Base-by-base conservation (phyloP, 2,888 invertebrate species). In the Eupithecia tripunctaria region DNA sequence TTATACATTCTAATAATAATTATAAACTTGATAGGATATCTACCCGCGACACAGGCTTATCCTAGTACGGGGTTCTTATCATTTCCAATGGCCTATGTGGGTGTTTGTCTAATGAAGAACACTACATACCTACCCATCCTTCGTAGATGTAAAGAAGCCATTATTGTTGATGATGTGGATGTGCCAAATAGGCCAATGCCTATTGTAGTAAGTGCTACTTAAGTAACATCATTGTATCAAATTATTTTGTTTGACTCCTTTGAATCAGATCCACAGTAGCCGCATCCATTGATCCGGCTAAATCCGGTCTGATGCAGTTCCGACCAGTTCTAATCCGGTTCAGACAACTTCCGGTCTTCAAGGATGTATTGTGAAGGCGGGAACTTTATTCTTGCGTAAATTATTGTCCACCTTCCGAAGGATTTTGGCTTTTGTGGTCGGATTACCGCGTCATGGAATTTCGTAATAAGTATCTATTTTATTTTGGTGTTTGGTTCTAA, bases 221-320 rank as follows among this genome's bases (percentile, higher is more conserved):
- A 56, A 0, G 25, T 25, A 14, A 25, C 25, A 25, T 56, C 25
- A 56, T 56, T 56, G 60, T 29, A 60, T 29, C 18, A 18, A 29
- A 29, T 60, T 7, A 60, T 60, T 60, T 29, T 15, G 8, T 29
- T 15, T 1, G 60, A 60, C 18, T 60, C 60, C 7, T 60, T 60
- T 18, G 29, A 60, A 60, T 18, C 18, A 60, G 12, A 18, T 14
- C 15, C 60, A 60, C 66, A 10, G 62, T 38, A 21, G 65, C 67
- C 43, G 71, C 63, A 8, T 66, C 56, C 67, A 18, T 73, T 70
- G 43, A 76, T 59, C 72, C 67, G 51, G 68, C 71, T 67, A 83
- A 82, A 86, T 84, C 82, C 83, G 80, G 81, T 79, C 76, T 74
- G 77, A 78, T 71, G 73, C 72, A 80, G 82, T 83, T 83, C 81